phyloP scores from a whole-genome alignment of 2,888 invertebrate species.

The Trichopria drosophilae region DNA sequence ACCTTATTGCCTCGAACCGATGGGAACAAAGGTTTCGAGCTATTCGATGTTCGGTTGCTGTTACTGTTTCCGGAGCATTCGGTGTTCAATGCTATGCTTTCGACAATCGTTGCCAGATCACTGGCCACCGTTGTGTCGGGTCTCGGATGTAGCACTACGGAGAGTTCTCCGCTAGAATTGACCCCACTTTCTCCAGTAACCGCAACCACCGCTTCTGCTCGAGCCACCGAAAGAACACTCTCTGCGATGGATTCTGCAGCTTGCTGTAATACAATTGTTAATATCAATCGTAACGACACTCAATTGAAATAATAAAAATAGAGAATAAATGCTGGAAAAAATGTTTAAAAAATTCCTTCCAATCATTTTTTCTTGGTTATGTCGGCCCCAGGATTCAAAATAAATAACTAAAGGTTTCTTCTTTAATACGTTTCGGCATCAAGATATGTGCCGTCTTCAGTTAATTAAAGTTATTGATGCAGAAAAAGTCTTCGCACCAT shows the following conservation, averaged over 20 bases:
- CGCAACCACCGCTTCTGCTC: slow-evolving; percentile 70
- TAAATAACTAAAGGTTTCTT: too few relatives aligned
- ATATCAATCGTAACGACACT: too few relatives aligned
- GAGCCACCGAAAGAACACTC: slow-evolving; percentile 73
- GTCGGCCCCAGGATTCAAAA: too few relatives aligned
- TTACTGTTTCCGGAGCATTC: slow-evolving; percentile 63
- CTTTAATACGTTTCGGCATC: too few relatives aligned
- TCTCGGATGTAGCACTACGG: slow-evolving; percentile 64
- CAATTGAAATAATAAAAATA: too few relatives aligned
- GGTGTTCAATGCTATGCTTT: slow-evolving; percentile 70
- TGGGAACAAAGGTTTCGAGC: slow-evolving; percentile 51
- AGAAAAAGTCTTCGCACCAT: too few relatives aligned
- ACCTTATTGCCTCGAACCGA: slow-evolving; percentile 55
- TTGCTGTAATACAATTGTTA: slow-evolving; percentile 62
- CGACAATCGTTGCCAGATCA: slow-evolving; percentile 85
- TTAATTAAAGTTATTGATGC: too few relatives aligned
- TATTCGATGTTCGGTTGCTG: slow-evolving; percentile 61
- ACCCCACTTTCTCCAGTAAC: slow-evolving; percentile 61
- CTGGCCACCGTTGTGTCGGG: slow-evolving; percentile 65
- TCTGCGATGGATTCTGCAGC: slow-evolving; percentile 89
- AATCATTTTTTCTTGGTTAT: too few relatives aligned
- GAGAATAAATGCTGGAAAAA: too few relatives aligned
- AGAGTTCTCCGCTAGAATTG: slow-evolving; percentile 63
- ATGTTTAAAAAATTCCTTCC: too few relatives aligned
- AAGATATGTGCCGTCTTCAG: too few relatives aligned